phyloP scores from a whole-genome alignment of 2,797 vertebrate genomes.

The Scleropages formosus region DNA sequence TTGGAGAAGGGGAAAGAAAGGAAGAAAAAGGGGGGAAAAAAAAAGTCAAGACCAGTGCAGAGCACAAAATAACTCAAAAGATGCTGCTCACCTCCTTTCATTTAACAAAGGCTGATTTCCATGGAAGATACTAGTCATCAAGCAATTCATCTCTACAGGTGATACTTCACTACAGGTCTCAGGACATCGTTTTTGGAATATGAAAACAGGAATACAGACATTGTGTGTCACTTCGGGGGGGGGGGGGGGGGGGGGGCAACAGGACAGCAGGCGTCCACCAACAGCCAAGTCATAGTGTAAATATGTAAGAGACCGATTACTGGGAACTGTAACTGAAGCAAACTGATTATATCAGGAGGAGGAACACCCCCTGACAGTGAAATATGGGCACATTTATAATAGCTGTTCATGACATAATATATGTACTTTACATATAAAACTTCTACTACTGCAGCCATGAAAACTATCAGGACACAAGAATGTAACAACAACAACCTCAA shows the following conservation, averaged over 20 bases:
- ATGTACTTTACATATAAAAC: not conserved
- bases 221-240: no score
- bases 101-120: not conserved
- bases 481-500: no score
- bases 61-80: not conserved
- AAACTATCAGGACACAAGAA: no score
- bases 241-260: no score
- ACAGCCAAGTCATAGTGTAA: not conserved
- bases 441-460: no score
- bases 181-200: no score
- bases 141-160: no score
- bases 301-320: slow-evolving; percentile 57
- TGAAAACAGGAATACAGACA: no score
- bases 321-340: slow-evolving; percentile 62
- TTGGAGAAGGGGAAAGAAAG: not conserved
- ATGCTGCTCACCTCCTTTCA: not conserved
- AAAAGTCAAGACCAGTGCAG: not conserved
- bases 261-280: not conserved
- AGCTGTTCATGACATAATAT: not conserved
- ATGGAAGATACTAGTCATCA: no score
- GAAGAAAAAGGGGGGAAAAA: not conserved
- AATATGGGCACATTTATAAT: slow-evolving; percentile 26
- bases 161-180: no score
- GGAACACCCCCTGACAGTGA: slow-evolving; percentile 21
- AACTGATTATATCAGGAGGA: slow-evolving; percentile 56